Percentiles rank a stretch among this genome's conserved stretches.
phyloP scores from a whole-genome alignment of 2,113 vertebrate species.

The Nibea albiflora region DNA sequence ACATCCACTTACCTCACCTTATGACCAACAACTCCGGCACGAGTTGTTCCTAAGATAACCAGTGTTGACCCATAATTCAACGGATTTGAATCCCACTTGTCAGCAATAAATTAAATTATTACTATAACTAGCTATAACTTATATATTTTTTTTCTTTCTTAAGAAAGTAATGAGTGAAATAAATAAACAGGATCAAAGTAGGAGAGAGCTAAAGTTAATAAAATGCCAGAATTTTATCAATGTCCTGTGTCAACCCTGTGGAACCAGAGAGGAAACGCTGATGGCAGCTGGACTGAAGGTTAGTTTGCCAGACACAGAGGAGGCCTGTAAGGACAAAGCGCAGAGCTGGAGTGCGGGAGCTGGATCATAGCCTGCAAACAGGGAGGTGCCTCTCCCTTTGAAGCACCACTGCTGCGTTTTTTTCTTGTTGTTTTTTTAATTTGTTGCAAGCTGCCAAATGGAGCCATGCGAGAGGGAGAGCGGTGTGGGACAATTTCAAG shows the following conservation, averaged over 20 bases:
- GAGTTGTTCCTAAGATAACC: not conserved
- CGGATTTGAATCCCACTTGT: not conserved
- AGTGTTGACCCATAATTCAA: not conserved
- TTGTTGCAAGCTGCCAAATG: constrained; percentile 11
- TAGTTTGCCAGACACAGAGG: constrained; percentile 27
- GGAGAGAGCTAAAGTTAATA: not conserved
- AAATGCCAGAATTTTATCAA: not conserved
- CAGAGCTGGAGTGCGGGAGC: constrained; percentile 10
- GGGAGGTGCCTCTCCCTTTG: constrained; percentile 39
- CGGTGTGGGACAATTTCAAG: not conserved
- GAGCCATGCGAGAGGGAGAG: constrained; percentile 12
- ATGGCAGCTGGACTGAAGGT: constrained; percentile 15
- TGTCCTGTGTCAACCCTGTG: not conserved
- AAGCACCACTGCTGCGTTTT: constrained; percentile 26
- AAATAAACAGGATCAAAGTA: not conserved
- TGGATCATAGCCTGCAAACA: constrained; percentile 12
- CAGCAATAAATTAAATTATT: not conserved
- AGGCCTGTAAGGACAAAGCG: constrained; percentile 4
- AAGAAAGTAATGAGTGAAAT: not conserved
- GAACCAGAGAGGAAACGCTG: constrained; percentile 16
- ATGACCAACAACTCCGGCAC: not conserved
- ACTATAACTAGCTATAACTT: not conserved
- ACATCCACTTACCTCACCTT: not conserved
- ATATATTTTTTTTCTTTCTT: constrained; percentile 1
- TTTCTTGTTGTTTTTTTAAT: constrained; percentile 15